These are phyloP conservation scores for Fulmarus glacialis DNA, from an alignment of 2,113 vertebrate species.

Conservation along the genomic window DNA sequence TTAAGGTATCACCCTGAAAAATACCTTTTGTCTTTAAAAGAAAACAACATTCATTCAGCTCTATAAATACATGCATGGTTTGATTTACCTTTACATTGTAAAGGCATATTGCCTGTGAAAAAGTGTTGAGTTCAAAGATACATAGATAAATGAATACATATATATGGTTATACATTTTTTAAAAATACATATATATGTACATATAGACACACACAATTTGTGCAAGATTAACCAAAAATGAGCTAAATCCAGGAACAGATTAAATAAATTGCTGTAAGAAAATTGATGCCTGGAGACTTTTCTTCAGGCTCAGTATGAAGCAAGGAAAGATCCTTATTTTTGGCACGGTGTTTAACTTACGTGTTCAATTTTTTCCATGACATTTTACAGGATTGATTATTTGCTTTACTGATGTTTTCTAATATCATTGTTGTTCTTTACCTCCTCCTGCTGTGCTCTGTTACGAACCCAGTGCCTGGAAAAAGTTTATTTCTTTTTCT, in stretches of 20 bases:
- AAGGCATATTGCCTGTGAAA: background rate
- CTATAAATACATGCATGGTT: background rate
- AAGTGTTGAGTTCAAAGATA: background rate
- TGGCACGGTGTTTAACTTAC: background rate
- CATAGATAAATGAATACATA: background rate
- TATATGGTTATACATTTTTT: background rate
- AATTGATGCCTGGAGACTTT: background rate
- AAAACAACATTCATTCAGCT: background rate
- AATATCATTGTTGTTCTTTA: background rate
- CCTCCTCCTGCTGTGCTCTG: background rate
- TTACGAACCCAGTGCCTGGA: background rate
- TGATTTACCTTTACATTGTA: background rate
- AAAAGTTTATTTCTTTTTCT: conserved; percentile 17
- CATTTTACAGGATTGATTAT: background rate
- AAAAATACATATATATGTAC: background rate
- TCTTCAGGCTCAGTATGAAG: background rate
- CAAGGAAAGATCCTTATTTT: background rate
- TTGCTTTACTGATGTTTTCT: background rate
- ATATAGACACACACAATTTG: background rate
- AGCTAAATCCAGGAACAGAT: background rate
- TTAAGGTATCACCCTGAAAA: background rate
- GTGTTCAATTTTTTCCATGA: background rate
- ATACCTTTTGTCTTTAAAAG: background rate
- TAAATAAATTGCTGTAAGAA: background rate
- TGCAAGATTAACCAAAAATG: background rate